Base-by-base conservation (phyloP, 2,113 vertebrate species). In the Salvelinus sp. region DNA sequence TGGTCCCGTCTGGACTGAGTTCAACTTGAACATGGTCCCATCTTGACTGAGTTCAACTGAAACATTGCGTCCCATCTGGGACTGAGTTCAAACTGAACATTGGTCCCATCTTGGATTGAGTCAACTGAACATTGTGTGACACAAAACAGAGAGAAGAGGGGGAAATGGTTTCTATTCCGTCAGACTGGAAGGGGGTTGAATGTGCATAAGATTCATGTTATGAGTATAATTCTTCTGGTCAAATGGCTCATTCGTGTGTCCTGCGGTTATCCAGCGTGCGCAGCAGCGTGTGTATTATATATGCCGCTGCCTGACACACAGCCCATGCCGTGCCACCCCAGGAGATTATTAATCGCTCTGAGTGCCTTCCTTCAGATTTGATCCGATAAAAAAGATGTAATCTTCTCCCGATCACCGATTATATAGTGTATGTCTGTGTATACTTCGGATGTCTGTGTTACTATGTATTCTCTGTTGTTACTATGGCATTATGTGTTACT, bases 301-400 rank as follows among this genome's bases (percentile, higher is more conserved):
- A 27, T 58, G 12, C 38, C 22, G 3, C 23, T 44, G 3, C 13
- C 3, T 54, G 50, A 18, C 50, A 54, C 4, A 54, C 48, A 28
- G 3, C 2, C 58, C 18, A 1, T 62, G 18, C 71, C 25, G 14
- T 38, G 13, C 12, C 23, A 27, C 25, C 60, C 57, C 20, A 22
- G 25, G 23, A 63, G 44, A 14, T 68, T 7, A 69, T 69, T 69
- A 76, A 69, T 69, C 62, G 12, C 50, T 69, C 74, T 38, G 72
- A 74, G 23, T 68, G 74, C 28, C 28, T 50, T 69, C 50, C 14
- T 54, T 54, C 48, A 69, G 44, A 38, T 66, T 58, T 69, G 64
- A 75, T 75, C 64, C 64, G 50, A 57, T 68, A 68, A 75, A 68
- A 68, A 68, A 58, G 18, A 69, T 69, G 23, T 68, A 27, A 54